Evolutionary conservation across 2,113 vertebrate species (phyloP), one percentile per base, ranked within the genome.

Genomic region (Canis aureus): DNA sequence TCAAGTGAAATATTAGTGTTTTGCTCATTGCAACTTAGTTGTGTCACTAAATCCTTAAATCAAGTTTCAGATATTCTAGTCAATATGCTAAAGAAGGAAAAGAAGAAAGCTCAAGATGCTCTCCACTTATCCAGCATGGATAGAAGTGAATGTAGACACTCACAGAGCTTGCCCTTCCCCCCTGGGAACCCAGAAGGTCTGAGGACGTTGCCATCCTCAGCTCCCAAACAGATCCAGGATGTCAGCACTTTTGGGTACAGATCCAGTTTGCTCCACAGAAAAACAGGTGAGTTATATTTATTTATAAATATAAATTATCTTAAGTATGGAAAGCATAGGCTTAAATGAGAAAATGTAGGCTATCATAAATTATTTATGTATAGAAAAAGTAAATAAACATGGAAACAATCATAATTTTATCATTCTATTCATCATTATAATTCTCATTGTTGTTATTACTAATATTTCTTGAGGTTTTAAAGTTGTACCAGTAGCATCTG

Each of bases 81-180:
- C 83, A 99, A 98, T 98, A 99, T 99, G 99, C 97, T 99, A 91
- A 99, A 99, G 98, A 99, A 98, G 82, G 99, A 99, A 97, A 99
- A 99, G 98, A 99, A 98, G 97, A 99, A 98, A 97, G 92, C 97
- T 3, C 99, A 98, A 92, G 99, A 99, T 88, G 96, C 97, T 51
- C 92, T 98, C 64, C 97, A 97, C 22, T 98, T 98, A 32, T 93
- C 99, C 29, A 83, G 80, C 32, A 19, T 35, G 87, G 64, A 97
- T 38, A 97, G 97, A 78, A 73, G 27, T 69, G 92, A 60, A 27
- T 60, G 73, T 20, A 0, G 81, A 29, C 12, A 8, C 1, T 71
- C 97, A 32, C 96, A 98, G 74, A 98, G 55, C 51, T 66, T 98
- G 8, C 27, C 73, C 12, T 66, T 3, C 76, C 62, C 51, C 0